Evolutionary conservation across 2,888 invertebrate species (phyloP), one percentile per base, ranked within the genome.

Genomic region (Leucophenga maculata): DNA sequence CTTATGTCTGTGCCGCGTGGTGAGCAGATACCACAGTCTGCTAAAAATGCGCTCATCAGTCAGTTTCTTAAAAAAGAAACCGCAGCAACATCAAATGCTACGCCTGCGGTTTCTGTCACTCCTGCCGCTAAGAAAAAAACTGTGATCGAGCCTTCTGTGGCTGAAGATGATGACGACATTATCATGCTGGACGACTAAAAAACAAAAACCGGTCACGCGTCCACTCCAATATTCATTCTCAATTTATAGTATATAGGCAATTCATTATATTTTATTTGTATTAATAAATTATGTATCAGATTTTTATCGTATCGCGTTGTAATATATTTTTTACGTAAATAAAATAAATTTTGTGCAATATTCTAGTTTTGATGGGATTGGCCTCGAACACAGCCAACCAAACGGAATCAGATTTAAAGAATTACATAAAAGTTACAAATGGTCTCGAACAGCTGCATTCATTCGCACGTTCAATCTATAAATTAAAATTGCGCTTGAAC

Each of bases 21-120:
- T 11, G 84, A 88, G 69, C 75, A 84, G 60, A 83, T 87, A 54
- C 77, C 85, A 6, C 77, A 82, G 62, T 75, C 82, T 57, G 74
- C 82, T 26, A 89, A 88, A 75, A 88, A 86, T 65, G 85, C 82
- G 1, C 77, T 88, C 8, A 90, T 91, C 26, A 90, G 90, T 46
- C 88, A 90, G 73, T 91, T 89, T 69, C 86, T 90, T 18, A 89
- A 83, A 57, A 85, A 84, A 59, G 75, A 71, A 11, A 75, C 70
- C 20, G 74, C 75, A 8, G 67, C 57, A 57, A 14, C 57, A 26
- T 4, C 57, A 26, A 26, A 1, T n/a, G n/a, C 1, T n/a, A 57
- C 9, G 11, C 14, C 57, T 14, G 22, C 9, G 11, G n/a, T 18
- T 18, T n/a, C 26, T 26, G 14, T 22, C 55, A 57, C 14, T 57